Base-by-base conservation (phyloP, 1,140 invertebrate species). In the Drosophila novamexicana region DNA sequence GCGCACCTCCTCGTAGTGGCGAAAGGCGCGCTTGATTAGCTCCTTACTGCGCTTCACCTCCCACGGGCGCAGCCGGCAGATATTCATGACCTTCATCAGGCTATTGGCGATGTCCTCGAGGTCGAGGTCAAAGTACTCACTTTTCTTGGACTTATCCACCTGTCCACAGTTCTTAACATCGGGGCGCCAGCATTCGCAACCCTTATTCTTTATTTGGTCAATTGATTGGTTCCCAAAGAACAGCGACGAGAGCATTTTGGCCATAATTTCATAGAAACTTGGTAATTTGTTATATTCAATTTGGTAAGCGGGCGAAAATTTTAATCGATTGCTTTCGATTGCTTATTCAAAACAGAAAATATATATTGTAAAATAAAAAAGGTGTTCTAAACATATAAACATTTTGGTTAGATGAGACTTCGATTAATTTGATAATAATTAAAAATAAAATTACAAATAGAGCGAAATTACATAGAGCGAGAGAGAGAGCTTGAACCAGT, bases 1-100 rank as follows among this genome's bases (percentile, higher is more conserved):
- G 8, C 69, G 50, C 7, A 91, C 52, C 47, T 91, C 90, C 6
- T 86, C 83, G 52, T 71, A 92, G 36, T 92, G 80, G 1, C 40
- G n/a, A 36, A 92, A 80, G 12, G 74, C 67, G 6, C 72, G 61
- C 1, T 50, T 62, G 16, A 92, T 91, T 14, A 65, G 54, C 8
- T 62, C 49, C 6, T 49, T 40, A 12, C 75, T 39, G 0, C 65
- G 69, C 32, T 72, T 76, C n/a, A 86, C 89, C 40, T 91, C 73
- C 72, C 72, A 80, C 0, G 74, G 18, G 0, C 40, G 53, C 1
- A 92, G 69, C 0, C 82, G 75, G 16, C 91, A 91, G n/a, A 92
- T 78, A 0, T 59, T 52, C 86, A 91, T 91, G 6, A 91, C 77
- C 39, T 79, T 58, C 71, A 73, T 80, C 4, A 89, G 37, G 32